Conservation (phyloP, 2,888 invertebrate genomes). For the Macrophya annulata region DNA sequence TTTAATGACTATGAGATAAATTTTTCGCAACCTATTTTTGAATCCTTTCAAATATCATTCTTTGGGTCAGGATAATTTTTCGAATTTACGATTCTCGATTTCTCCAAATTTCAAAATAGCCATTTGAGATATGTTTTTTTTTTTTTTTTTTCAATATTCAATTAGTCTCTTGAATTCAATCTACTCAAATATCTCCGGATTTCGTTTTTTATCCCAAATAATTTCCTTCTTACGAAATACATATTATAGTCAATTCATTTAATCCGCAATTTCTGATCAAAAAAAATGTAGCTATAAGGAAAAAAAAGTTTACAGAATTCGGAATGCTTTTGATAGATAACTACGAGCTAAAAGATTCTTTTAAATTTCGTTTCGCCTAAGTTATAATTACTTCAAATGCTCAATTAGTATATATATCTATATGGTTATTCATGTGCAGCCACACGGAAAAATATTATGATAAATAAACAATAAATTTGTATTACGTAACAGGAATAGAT, state of each 20-base stretch:
- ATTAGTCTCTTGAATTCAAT: too few species aligned
- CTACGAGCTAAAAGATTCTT: neutral
- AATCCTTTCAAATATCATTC: too few species aligned
- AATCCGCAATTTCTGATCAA: neutral
- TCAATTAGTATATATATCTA: neutral
- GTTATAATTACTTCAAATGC: neutral
- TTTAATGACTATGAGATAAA: neutral
- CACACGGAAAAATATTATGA: neutral
- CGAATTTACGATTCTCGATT: neutral
- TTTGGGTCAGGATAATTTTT: neutral
- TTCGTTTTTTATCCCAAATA: too few species aligned
- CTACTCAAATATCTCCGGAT: too few species aligned
- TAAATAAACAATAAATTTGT: neutral
- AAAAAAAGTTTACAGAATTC: neutral
- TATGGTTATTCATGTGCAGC: neutral
- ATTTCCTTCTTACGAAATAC: too few species aligned
- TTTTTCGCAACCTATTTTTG: too few species aligned
- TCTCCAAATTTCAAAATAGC: neutral
- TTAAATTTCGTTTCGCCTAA: neutral
- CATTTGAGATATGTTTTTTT: neutral
- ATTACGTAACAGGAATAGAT: conserved; percentile 57
- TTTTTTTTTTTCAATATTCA: too few species aligned
- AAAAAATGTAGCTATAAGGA: neutral
- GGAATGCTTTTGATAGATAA: neutral
- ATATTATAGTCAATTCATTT: neutral